Conservation (phyloP, 2,113 vertebrate genomes). For the Grantiella picta region DNA sequence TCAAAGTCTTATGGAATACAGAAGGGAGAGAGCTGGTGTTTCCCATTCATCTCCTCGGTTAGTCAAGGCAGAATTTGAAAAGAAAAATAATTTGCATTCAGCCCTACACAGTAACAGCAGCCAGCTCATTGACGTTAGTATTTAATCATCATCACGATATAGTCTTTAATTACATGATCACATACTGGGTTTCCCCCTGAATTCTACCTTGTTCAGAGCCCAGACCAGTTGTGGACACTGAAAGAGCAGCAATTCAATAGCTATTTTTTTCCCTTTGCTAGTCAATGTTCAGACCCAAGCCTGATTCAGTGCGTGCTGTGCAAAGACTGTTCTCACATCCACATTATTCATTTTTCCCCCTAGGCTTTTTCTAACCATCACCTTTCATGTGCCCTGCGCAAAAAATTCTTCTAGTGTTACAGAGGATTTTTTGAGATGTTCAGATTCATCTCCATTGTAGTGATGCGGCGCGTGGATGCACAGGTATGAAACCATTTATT, state of each 20-base stretch:
- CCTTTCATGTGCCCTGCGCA: not conserved
- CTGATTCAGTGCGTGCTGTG: not conserved
- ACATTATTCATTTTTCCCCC: not conserved
- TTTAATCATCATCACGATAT: not conserved
- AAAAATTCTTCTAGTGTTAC: not conserved
- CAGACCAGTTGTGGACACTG: not conserved
- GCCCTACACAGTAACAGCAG: not conserved
- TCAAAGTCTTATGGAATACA: not conserved
- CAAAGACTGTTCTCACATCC: not conserved
- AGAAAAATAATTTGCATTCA: constrained; percentile 17
- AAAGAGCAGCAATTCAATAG: not conserved
- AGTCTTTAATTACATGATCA: constrained; percentile 25
- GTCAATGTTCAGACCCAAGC: not conserved
- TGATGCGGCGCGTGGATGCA: not conserved
- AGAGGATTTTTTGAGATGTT: not conserved
- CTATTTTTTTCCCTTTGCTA: not conserved
- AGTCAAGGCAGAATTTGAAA: not conserved
- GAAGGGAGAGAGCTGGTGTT: not conserved
- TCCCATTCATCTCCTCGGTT: not conserved
- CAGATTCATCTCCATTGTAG: not conserved
- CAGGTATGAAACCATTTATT: not conserved
- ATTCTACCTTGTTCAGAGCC: not conserved
- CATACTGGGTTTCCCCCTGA: not conserved
- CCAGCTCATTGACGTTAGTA: not conserved
- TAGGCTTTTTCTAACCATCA: not conserved